Evolutionary conservation across 2,888 invertebrate species (phyloP), one percentile per base, ranked within the genome.

Genomic region (Luffia ferchaultella): DNA sequence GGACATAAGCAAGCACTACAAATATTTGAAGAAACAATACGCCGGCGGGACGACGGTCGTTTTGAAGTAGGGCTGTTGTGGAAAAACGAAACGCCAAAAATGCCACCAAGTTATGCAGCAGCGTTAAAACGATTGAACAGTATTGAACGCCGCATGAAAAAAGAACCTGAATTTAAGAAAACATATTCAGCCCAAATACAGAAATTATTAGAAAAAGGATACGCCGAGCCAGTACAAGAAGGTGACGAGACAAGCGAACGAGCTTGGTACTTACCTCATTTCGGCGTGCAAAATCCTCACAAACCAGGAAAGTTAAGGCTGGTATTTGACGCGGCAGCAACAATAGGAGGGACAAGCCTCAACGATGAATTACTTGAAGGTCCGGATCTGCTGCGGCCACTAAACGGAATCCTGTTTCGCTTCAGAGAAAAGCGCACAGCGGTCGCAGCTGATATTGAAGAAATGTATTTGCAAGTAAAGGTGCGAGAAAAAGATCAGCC

Each of bases 381-480:
- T 15, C 44, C 49, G 5, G 49, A 49, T n/a, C 30, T 49, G 18
- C n/a, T 20, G 5, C 2, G 1, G n/a, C 45, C 49, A 16, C 17
- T 49, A 18, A 40, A 18, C 5, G 49, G 45, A 2, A 45, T 44
- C 16, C 20, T 50, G 46, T 40, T 50, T 9, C 42, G 50, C 19
- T 49, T 50, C 46, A 48, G 50, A 15, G 48, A 50, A 16, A 43
- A 42, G 12, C 19, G n/a, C 5, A 46, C 48, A 15, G 54, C 51
- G 1, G 50, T 56, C 7, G 50, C 53, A 3, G 57, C 49, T 2
- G 57, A 57, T 17, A 57, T 57, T 2, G 52, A 54, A 17, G 57
- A 59, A 16, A 56, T 54, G 56, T 58, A 55, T 49, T 42, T 56
- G 2, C 19, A 52, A 43, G 20, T 58, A 16, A 55, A 54, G 47